A percentile compares a stretch with the other conserved stretches of the same genome.
These are phyloP conservation scores for Catostomus latipinnis DNA, from an alignment of 2,797 vertebrate genomes.

Conservation along the genomic window DNA sequence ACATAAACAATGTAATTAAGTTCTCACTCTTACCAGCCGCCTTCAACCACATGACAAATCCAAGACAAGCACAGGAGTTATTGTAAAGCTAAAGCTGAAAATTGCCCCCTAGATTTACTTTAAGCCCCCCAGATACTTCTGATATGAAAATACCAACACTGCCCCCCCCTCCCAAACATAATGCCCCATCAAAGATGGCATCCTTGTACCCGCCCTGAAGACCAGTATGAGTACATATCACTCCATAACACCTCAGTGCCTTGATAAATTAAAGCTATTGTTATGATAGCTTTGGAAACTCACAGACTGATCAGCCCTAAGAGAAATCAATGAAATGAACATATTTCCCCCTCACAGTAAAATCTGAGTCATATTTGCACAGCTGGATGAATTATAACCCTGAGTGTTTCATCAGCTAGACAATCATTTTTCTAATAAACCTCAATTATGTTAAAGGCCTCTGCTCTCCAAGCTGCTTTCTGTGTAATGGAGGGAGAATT, in stretches of 20 bases:
- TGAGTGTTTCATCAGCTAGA: conserved; percentile 49
- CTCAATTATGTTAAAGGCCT: conserved; percentile 45
- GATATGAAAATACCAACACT: too few relatives aligned
- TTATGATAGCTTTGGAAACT: neutral
- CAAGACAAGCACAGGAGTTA: conserved; percentile 40
- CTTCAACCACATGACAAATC: conserved; percentile 32
- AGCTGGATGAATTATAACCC: conserved; percentile 60
- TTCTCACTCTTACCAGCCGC: conserved; percentile 4
- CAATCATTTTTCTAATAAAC: conserved; percentile 49
- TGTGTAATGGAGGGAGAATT: neutral
- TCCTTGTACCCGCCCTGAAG: too few relatives aligned
- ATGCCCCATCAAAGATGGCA: too few relatives aligned
- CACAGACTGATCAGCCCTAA: neutral
- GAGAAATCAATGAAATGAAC: conserved; percentile 43
- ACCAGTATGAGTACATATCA: neutral
- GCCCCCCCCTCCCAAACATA: too few relatives aligned
- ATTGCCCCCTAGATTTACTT: too few relatives aligned
- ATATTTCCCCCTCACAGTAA: conserved; percentile 41
- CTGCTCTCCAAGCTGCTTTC: conserved; percentile 18
- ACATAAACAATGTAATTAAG: conserved; percentile 21
- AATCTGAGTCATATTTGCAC: conserved; percentile 58
- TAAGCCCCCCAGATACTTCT: too few relatives aligned
- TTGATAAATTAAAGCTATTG: neutral
- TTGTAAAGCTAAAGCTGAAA: conserved; percentile 28
- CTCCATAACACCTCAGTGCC: neutral